Percentiles rank a stretch among this genome's conserved stretches.
Conservation (phyloP, 2,113 vertebrate genomes). For the Cairina moschata region DNA sequence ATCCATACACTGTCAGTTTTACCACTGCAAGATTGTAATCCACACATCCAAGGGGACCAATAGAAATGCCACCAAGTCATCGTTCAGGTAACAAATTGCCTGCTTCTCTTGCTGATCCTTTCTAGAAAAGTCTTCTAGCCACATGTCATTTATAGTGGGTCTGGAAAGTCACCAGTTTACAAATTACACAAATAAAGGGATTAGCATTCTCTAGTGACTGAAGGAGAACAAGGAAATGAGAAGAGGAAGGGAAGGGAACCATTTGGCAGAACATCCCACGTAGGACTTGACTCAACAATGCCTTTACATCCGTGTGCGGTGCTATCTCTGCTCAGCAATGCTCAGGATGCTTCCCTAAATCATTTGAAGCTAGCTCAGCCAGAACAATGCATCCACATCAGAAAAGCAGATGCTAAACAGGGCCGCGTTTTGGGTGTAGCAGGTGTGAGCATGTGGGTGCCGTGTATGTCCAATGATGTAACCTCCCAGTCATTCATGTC, state of each 20-base stretch:
- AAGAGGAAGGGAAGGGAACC: constrained; percentile 62
- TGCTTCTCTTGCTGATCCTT: not conserved
- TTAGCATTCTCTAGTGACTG: not conserved
- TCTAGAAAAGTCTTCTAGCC: not conserved
- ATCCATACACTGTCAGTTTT: not conserved
- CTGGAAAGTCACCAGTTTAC: not conserved
- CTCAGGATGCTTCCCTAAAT: constrained; percentile 13
- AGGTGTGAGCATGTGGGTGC: not conserved
- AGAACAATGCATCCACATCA: constrained; percentile 43
- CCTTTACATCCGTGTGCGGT: not conserved
- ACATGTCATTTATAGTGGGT: not conserved
- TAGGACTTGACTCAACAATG: constrained; percentile 37
- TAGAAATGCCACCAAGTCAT: not conserved
- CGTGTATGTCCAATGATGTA: not conserved
- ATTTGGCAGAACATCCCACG: constrained; percentile 49
- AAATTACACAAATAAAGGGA: not conserved
- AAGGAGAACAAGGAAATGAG: constrained; percentile 64
- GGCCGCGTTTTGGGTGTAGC: not conserved
- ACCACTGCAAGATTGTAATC: not conserved
- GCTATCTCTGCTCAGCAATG: constrained; percentile 52
- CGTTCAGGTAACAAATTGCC: not conserved
- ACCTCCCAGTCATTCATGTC: not conserved
- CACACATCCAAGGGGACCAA: not conserved
- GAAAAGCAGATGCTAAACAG: constrained; percentile 34
- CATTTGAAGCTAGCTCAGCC: not conserved